Conservation (phyloP, 2,113 vertebrate species). For the Chloroceryle aenea region DNA sequence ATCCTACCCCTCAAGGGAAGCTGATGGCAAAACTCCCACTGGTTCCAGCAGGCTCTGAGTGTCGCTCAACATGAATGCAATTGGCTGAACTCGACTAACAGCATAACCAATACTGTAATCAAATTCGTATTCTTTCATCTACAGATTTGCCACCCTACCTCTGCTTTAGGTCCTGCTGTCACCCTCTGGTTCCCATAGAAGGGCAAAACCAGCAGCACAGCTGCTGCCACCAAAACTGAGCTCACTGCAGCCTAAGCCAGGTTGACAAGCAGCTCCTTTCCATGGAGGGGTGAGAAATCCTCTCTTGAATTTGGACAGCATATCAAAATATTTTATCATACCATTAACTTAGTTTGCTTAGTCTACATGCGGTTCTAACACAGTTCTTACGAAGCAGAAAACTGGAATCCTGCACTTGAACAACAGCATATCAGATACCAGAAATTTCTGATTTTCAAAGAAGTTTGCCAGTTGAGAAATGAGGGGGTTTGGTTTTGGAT, state of each 20-base stretch:
- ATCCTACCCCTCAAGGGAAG: neutral
- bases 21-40: neutral
- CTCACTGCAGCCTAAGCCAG: neutral
- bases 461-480: neutral
- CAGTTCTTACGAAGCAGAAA: neutral
- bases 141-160: neutral
- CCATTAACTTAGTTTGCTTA: neutral
- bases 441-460: neutral
- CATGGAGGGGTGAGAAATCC: neutral
- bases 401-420: neutral
- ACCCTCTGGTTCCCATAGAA: accelerated
- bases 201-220: neutral
- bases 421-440: neutral
- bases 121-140: neutral
- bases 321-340: neutral
- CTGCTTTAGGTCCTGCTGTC: neutral
- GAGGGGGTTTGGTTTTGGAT: accelerated
- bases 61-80: neutral
- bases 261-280: neutral
- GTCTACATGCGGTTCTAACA: neutral
- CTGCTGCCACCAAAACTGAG: neutral
- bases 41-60: neutral
- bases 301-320: neutral
- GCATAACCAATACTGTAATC: neutral
- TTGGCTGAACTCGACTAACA: neutral